These are phyloP conservation scores for Numida meleagris DNA, from an alignment of 2,113 vertebrate species.

Conservation along the genomic window DNA sequence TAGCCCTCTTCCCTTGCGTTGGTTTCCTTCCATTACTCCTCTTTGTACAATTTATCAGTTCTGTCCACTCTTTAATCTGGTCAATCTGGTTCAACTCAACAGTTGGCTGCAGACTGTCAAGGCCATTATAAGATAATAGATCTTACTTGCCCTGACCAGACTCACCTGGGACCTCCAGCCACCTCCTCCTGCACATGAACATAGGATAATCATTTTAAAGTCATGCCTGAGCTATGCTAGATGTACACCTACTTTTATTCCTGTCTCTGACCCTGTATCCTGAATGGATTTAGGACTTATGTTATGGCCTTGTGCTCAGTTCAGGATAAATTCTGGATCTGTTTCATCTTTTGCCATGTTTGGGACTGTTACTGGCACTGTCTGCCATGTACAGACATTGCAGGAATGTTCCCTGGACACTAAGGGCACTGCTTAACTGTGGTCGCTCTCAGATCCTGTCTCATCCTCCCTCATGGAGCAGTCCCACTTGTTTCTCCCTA, in stretches of 20 bases:
- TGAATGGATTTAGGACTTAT: not conserved
- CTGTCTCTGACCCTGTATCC: not conserved
- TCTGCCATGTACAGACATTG: not conserved
- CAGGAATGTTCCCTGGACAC: not conserved
- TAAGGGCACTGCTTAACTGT: not conserved
- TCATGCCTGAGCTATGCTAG: fast-evolving
- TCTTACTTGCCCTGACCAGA: not conserved
- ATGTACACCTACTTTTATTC: fast-evolving
- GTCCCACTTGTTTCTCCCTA: not conserved
- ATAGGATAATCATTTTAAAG: not conserved
- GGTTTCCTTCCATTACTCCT: not conserved
- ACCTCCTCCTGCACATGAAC: not conserved
- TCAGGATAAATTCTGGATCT: not conserved
- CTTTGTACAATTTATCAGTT: not conserved
- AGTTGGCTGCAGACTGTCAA: not conserved
- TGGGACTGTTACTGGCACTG: not conserved
- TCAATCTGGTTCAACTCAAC: not conserved
- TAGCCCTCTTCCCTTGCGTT: not conserved
- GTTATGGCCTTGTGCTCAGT: not conserved
- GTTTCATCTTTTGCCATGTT: not conserved
- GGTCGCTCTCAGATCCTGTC: not conserved
- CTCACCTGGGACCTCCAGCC: not conserved
- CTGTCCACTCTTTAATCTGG: not conserved
- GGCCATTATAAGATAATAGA: not conserved
- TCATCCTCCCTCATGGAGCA: fast-evolving